phyloP scores from a whole-genome alignment of 2,888 invertebrate genomes.

The Polydrusus cervinus region DNA sequence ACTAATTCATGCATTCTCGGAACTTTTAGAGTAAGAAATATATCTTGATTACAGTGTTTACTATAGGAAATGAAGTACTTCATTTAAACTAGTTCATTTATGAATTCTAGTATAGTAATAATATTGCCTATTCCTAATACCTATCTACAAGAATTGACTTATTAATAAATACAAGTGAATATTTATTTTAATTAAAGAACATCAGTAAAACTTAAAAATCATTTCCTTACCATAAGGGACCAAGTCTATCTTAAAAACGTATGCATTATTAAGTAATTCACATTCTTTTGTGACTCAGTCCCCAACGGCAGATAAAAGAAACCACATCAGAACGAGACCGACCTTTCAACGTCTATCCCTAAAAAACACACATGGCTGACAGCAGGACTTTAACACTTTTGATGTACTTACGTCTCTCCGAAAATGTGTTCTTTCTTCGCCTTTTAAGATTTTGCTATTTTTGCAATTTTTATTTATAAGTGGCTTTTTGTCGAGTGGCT shows the following conservation, averaged over 20 bases:
- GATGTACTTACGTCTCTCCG: conserved; percentile 44
- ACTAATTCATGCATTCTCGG: no score
- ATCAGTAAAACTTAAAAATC: no score
- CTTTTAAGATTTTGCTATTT: conserved; percentile 39
- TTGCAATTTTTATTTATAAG: conserved; percentile 42
- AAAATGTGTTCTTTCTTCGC: conserved; percentile 48
- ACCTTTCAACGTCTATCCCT: conserved; percentile 34
- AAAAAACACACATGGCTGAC: conserved; percentile 45
- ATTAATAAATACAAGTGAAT: no score
- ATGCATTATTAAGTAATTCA: conserved; percentile 24
- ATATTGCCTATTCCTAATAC: no score
- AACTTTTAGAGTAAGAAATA: no score
- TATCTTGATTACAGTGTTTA: no score
- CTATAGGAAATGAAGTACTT: no score
- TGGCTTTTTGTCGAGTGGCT: conserved; percentile 35
- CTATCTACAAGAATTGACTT: no score
- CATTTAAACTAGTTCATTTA: no score
- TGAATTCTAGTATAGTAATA: no score
- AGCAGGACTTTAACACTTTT: conserved; percentile 48
- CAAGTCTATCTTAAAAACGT: background rate
- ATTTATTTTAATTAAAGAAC: no score
- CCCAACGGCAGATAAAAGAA: conserved; percentile 40
- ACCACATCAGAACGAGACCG: conserved; percentile 32
- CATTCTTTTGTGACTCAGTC: conserved; percentile 36
- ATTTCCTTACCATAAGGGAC: background rate